These are phyloP conservation scores for Acrossocheilus wenchowensis DNA, from an alignment of 2,797 vertebrate genomes.

Conservation along the genomic window DNA sequence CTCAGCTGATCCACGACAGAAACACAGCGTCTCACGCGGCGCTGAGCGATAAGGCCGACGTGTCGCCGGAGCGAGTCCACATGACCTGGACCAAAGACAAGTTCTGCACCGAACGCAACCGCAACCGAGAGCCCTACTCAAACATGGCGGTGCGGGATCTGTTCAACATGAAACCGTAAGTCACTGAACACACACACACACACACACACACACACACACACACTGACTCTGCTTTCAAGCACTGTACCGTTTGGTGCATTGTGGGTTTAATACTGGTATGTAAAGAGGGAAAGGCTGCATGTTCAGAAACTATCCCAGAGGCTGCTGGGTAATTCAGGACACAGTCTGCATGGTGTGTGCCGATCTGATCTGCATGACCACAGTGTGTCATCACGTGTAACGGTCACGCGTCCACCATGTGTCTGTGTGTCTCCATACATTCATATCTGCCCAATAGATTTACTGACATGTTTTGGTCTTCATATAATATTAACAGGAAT, in stretches of 20 bases:
- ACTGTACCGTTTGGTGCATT: background rate
- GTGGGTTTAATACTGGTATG: background rate
- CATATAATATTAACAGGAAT: background rate
- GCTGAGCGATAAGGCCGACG: constrained; percentile 71
- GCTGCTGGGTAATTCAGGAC: constrained; percentile 22
- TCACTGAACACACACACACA: constrained; percentile 50
- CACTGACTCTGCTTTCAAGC: background rate
- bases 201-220: too few relatives aligned
- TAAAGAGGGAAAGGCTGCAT: background rate
- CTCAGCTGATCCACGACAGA: constrained; percentile 94
- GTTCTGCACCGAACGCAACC: constrained; percentile 84
- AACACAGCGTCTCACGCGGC: constrained; percentile 87
- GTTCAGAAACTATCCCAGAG: constrained; percentile 2
- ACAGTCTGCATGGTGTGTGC: constrained; percentile 70
- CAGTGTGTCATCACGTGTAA: constrained; percentile 41
- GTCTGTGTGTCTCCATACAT: constrained; percentile 41
- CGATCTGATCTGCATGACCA: constrained; percentile 58
- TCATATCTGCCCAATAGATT: background rate
- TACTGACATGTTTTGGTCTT: background rate
- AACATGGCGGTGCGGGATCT: constrained; percentile 85
- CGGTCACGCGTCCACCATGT: constrained; percentile 48
- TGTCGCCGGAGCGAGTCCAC: constrained; percentile 84
- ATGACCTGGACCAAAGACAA: constrained; percentile 99
- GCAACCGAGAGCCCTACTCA: constrained; percentile 80
- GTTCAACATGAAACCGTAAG: constrained; percentile 98